Evolutionary conservation across 2,113 vertebrate genomes (phyloP), one percentile per base, ranked within the genome.

Genomic region (Furnarius figulus): DNA sequence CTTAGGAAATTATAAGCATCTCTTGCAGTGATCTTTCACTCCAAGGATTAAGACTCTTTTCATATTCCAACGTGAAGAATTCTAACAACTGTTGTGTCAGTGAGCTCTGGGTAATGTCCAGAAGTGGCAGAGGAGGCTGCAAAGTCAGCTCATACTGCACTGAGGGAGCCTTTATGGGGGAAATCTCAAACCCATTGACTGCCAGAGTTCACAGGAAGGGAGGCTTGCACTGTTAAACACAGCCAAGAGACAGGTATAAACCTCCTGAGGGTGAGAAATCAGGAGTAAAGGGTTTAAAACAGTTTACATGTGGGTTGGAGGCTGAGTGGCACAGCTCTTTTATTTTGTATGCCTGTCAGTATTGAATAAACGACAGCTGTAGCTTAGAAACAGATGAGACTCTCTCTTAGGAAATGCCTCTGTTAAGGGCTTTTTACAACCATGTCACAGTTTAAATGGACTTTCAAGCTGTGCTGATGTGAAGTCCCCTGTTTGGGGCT

Each of bases 401-500:
- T 93, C 93, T 68, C 75, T 91, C 66, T 85, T 78, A 70, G 58
- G 78, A 95, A 93, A 76, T 79, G 37, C 63, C 80, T 89, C 58
- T 71, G 21, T 35, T 74, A 53, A 91, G 77, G 71, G 77, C 52
- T 86, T 90, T 96, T 96, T 74, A 44, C 68, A 93, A 68, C 46
- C 23, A n/a, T 62, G 46, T 52, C 59, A 66, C 83, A 74, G 68
- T 77, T 92, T 55, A 95, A 95, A 95, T 74, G 86, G 89, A 80
- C 89, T 86, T 84, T 93, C 94, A 92, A 77, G 86, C 79, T 96
- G 90, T 92, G 89, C 86, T 86, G 63, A 30, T 81, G 61, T 77
- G 50, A 81, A 86, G 89, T 77, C 21, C 52, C 39, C 12, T 53
- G 24, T 90, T 72, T 92, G 61, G 65, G 52, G 80, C 79, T 4